Evolutionary conservation across 2,888 invertebrate genomes (phyloP).

Genomic region (Myopa testacea): DNA sequence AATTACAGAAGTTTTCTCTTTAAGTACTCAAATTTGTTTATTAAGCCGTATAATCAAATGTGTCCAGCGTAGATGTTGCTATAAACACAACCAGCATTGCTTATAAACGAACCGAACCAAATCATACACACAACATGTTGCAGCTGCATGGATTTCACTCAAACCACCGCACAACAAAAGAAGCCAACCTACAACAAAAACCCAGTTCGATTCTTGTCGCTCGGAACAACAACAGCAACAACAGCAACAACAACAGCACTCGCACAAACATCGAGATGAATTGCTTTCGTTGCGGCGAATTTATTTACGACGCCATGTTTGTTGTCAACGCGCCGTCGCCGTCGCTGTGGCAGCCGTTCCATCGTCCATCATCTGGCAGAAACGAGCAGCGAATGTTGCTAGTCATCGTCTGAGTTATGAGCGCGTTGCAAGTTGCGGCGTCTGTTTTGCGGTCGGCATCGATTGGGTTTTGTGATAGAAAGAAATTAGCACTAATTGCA

Average conservation of each 20-base stretch:
- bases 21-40: no score
- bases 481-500: background rate
- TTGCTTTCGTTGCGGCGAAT: slow-evolving; percentile 50
- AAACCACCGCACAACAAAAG: slow-evolving; percentile 21
- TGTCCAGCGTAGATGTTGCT: no score
- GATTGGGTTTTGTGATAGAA: background rate
- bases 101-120: background rate
- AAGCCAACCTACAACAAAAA: slow-evolving; percentile 32
- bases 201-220: background rate
- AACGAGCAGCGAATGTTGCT: slow-evolving; percentile 31
- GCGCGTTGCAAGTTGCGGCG: slow-evolving; percentile 29
- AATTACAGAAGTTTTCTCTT: no score
- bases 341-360: background rate
- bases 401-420: slow-evolving; percentile 33
- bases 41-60: no score
- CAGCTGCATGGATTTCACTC: slow-evolving; percentile 38
- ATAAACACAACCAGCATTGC: background rate
- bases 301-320: slow-evolving; percentile 60
- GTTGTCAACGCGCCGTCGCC: slow-evolving; percentile 46
- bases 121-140: slow-evolving; percentile 40
- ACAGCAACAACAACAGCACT: slow-evolving; percentile 30
- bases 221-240: slow-evolving; percentile 12
- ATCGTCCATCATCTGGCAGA: slow-evolving; percentile 17
- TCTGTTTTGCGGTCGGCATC: background rate
- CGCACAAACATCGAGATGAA: slow-evolving; percentile 42